Percentiles rank a stretch among this genome's conserved stretches.
phyloP scores from a whole-genome alignment of 2,797 vertebrate genomes.

The Enteromius mattozi region DNA sequence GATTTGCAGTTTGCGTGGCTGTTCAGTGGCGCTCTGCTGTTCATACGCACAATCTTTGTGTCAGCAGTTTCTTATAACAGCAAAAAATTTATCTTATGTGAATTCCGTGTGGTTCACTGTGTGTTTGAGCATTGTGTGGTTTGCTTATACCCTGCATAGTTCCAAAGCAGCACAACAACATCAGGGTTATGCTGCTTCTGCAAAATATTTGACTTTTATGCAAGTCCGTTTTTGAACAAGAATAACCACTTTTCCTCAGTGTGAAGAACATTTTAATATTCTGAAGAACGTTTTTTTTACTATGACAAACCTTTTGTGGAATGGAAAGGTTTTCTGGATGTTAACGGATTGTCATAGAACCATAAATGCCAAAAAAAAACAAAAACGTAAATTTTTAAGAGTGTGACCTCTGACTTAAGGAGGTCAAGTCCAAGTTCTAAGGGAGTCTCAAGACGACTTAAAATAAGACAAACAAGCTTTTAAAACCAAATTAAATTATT shows the following conservation, averaged over 20 bases:
- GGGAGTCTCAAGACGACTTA: not conserved
- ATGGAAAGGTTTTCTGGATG: not conserved
- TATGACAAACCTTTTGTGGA: not conserved
- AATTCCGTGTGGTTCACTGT: not conserved
- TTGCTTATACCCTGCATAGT: not conserved
- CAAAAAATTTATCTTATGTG: not conserved
- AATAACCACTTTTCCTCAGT: not conserved
- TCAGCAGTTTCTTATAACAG: not conserved
- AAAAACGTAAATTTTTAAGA: not conserved
- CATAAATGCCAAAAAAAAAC: not conserved
- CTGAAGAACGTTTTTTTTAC: not conserved
- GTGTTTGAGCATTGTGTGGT: not conserved
- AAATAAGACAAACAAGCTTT: not conserved
- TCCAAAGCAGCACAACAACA: not conserved
- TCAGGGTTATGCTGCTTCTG: not conserved
- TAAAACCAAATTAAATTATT: not conserved
- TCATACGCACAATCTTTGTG: too few relatives aligned
- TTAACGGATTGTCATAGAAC: not conserved
- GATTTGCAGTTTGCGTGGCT: not conserved
- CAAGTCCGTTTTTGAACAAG: not conserved
- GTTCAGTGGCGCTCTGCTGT: not conserved
- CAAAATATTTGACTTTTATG: not conserved
- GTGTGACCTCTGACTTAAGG: not conserved
- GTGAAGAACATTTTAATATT: not conserved
- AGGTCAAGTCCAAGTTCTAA: not conserved